A percentile compares a stretch with the other conserved stretches of the same genome.
Evolutionary conservation across 2,888 invertebrate genomes (phyloP).

Genomic region (Netelia melanura): DNA sequence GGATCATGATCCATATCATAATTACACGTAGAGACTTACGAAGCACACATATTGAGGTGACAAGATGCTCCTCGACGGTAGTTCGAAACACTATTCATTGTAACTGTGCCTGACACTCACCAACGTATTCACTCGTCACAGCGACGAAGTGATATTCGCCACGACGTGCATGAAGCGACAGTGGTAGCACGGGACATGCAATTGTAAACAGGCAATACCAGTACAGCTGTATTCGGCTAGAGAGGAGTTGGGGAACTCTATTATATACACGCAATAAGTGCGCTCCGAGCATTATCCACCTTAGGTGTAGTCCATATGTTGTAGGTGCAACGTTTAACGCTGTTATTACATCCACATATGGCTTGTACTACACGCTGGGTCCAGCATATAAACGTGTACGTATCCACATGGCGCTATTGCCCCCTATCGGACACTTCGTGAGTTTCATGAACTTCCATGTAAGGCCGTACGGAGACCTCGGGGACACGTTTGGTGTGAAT

Average conservation of each 20-base stretch:
- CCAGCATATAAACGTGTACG: slow-evolving; percentile 10
- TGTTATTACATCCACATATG: slow-evolving; percentile 39
- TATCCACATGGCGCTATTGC: neutral
- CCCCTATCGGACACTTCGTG: neutral
- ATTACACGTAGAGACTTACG: no score
- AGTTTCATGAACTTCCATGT: neutral
- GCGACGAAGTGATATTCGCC: neutral
- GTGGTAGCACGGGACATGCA: neutral
- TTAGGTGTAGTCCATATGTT: slow-evolving; percentile 43
- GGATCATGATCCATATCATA: no score
- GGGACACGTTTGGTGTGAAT: no score
- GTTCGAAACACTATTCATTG: neutral
- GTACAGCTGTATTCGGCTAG: slow-evolving; percentile 21
- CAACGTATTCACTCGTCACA: slow-evolving; percentile 9
- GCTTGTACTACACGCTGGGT: slow-evolving; percentile 9
- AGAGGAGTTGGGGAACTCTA: slow-evolving; percentile 11
- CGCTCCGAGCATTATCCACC: slow-evolving; percentile 47
- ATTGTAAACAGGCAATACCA: slow-evolving; percentile 19
- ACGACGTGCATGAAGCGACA: slow-evolving; percentile 13
- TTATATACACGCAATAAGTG: slow-evolving; percentile 49
- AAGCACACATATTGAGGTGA: neutral
- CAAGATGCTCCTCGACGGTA: neutral
- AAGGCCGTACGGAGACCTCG: neutral
- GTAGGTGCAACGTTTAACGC: slow-evolving; percentile 40
- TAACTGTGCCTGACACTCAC: neutral